phyloP scores from a whole-genome alignment of 2,888 invertebrate genomes.

The Tribolium freemani region DNA sequence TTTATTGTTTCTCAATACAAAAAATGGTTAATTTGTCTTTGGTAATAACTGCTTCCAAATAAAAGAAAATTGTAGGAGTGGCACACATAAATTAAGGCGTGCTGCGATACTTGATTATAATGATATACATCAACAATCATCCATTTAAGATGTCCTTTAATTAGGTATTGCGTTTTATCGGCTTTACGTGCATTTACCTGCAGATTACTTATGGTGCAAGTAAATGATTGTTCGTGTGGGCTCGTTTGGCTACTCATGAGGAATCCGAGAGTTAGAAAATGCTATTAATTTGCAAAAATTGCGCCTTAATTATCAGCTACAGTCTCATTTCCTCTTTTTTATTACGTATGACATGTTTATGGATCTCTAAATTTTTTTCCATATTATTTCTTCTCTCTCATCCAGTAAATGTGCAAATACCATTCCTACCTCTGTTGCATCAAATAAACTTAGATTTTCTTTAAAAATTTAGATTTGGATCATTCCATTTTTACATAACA shows the following conservation, averaged over 20 bases:
- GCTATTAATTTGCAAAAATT: background rate
- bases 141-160: constrained; percentile 22
- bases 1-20: constrained; percentile 28
- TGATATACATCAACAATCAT: constrained; percentile 35
- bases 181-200: background rate
- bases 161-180: constrained; percentile 4
- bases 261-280: background rate
- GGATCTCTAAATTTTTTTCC: background rate
- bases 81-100: constrained; percentile 35
- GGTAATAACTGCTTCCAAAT: constrained; percentile 30
- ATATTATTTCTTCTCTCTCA: background rate
- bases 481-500: too few species aligned
- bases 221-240: background rate
- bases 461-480: too few species aligned
- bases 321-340: background rate
- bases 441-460: too few species aligned
- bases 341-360: background rate
- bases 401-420: too few species aligned
- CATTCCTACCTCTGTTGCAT: too few species aligned
- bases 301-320: background rate
- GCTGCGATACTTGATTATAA: constrained; percentile 38
- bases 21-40: constrained; percentile 18
- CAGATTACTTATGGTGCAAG: background rate
- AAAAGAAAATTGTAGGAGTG: constrained; percentile 34
- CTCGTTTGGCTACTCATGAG: background rate